Conservation (phyloP, 1,140 invertebrate species). For the Drosophila obscura region DNA sequence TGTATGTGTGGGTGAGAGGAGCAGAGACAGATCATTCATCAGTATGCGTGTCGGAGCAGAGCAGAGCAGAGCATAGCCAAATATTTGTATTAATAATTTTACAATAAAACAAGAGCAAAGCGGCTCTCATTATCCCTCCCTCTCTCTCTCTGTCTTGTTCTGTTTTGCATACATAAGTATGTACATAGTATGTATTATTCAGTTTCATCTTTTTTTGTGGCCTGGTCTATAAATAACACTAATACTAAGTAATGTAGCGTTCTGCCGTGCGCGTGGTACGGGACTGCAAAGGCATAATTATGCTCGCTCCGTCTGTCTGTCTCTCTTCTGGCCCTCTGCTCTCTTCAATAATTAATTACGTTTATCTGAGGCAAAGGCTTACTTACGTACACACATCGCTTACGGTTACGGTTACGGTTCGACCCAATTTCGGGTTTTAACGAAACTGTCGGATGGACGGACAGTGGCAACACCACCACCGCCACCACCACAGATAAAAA, state of each 20-base stretch:
- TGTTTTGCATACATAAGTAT: constrained; percentile 11
- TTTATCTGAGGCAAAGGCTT: constrained; percentile 42
- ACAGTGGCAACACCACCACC: background rate
- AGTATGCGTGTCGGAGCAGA: constrained; percentile 10
- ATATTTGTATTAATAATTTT: constrained; percentile 42
- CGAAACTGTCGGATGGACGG: background rate
- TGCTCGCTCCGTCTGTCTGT: constrained; percentile 44
- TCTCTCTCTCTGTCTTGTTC: constrained; percentile 15
- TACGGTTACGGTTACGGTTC: constrained; percentile 23
- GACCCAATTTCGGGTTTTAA: constrained; percentile 19
- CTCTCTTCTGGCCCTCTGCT: too few species aligned
- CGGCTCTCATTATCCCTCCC: background rate
- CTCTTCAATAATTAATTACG: constrained; percentile 38
- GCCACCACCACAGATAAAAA: constrained; percentile 7
- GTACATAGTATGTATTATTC: constrained; percentile 32
- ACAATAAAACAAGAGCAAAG: constrained; percentile 13
- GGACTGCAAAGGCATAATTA: constrained; percentile 23
- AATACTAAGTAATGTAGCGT: constrained; percentile 11
- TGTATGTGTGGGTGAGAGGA: background rate
- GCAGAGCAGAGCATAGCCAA: background rate
- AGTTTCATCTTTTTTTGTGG: constrained; percentile 23
- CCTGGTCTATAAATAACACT: constrained; percentile 47
- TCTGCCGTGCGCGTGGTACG: too few species aligned
- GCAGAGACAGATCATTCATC: constrained; percentile 24
- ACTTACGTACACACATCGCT: constrained; percentile 8